Conservation (phyloP, 2,113 vertebrate species). For the Phaethon lepturus region DNA sequence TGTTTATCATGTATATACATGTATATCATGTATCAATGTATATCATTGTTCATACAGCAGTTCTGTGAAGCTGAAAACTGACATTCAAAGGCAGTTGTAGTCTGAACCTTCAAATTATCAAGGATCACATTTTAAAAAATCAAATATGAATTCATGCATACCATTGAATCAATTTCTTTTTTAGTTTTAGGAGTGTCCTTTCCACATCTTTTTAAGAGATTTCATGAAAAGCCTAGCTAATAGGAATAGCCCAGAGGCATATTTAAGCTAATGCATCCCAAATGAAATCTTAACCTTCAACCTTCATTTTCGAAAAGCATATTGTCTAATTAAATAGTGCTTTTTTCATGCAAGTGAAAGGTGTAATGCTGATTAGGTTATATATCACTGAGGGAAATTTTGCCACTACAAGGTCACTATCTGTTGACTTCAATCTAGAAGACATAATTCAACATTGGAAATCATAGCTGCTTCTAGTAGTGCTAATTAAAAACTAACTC, state of each 20-base stretch:
- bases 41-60: neutral
- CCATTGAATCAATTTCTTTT: slow-evolving; percentile 63
- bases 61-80: neutral
- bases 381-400: slow-evolving; percentile 65
- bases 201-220: slow-evolving; percentile 56
- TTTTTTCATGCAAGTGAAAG: slow-evolving; percentile 67
- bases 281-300: slow-evolving; percentile 80
- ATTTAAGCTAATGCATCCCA: slow-evolving; percentile 74
- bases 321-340: slow-evolving; percentile 70
- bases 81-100: slow-evolving; percentile 9
- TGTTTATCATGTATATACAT: neutral
- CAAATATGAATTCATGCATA: slow-evolving; percentile 67
- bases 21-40: too few relatives aligned
- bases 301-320: slow-evolving; percentile 68
- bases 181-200: slow-evolving; percentile 52
- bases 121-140: slow-evolving; percentile 58
- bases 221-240: slow-evolving; percentile 58
- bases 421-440: slow-evolving; percentile 72
- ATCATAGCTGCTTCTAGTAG: slow-evolving; percentile 60
- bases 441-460: slow-evolving; percentile 67
- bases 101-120: slow-evolving; percentile 50
- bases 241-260: slow-evolving; percentile 70
- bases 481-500: slow-evolving; percentile 63
- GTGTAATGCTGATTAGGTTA: slow-evolving; percentile 73
- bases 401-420: slow-evolving; percentile 69